phyloP scores from a whole-genome alignment of 2,797 vertebrate species.

The Peromyscus aztecus region DNA sequence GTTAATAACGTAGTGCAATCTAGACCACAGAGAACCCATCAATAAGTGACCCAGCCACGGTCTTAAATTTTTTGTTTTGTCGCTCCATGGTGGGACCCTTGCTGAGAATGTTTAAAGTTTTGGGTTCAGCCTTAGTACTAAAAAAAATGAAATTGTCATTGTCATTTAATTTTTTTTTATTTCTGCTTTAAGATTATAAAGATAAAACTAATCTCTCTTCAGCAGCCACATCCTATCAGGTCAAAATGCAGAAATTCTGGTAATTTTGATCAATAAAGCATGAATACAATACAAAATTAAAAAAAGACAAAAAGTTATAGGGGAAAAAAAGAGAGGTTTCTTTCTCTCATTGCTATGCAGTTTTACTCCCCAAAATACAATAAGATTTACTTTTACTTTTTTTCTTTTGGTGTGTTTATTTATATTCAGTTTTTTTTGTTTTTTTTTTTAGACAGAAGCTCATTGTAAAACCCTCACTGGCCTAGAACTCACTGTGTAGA shows the following conservation, averaged over 20 bases:
- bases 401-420: background rate
- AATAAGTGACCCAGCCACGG: background rate
- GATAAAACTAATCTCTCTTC: constrained; percentile 20
- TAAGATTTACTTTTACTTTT: background rate
- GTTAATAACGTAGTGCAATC: background rate
- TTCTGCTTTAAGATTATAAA: constrained; percentile 55
- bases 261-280: background rate
- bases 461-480: background rate
- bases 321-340: background rate
- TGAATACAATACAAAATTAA: background rate
- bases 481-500: background rate
- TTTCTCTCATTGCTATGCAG: background rate
- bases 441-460: no score
- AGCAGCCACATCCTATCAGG: background rate
- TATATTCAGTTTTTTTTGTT: background rate
- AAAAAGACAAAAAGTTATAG: constrained; percentile 13
- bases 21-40: background rate
- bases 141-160: background rate
- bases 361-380: background rate
- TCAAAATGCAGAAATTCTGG: background rate
- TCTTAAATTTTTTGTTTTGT: background rate
- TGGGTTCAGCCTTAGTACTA: background rate
- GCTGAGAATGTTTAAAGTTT: background rate
- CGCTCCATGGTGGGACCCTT: background rate
- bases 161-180: background rate